Percentiles rank a stretch among this genome's conserved stretches.
phyloP scores from a whole-genome alignment of 2,113 vertebrate genomes.

The Casuarius casuarius region DNA sequence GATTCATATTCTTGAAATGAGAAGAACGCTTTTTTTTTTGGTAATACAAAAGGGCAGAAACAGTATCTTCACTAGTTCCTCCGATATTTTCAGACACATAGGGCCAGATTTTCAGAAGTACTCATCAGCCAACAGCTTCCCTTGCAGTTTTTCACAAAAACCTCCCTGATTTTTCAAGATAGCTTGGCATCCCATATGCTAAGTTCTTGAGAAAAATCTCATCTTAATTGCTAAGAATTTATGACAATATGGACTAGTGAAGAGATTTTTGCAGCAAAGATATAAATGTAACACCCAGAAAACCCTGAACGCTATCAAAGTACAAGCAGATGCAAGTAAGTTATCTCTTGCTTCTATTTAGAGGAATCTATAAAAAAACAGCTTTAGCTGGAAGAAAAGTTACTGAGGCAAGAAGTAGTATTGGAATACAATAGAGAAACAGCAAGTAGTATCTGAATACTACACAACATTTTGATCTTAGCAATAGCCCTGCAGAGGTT shows the following conservation, averaged over 20 bases:
- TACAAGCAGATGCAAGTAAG: slow-evolving; percentile 31
- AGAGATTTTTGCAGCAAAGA: slow-evolving; percentile 30
- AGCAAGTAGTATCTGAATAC: background rate
- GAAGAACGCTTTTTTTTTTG: background rate
- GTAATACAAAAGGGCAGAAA: background rate
- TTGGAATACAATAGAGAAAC: background rate
- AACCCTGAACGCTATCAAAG: slow-evolving; percentile 9
- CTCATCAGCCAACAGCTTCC: slow-evolving; percentile 36
- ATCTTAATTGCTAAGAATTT: slow-evolving; percentile 50
- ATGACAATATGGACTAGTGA: slow-evolving; percentile 51
- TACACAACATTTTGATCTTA: background rate
- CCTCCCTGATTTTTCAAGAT: background rate
- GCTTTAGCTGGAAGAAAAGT: background rate
- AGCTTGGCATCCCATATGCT: slow-evolving; percentile 36
- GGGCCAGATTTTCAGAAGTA: slow-evolving; percentile 10
- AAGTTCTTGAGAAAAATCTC: slow-evolving; percentile 35
- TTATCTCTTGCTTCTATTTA: slow-evolving; percentile 35
- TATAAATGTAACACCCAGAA: slow-evolving; percentile 43
- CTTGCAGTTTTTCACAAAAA: slow-evolving; percentile 21
- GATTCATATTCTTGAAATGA: background rate
- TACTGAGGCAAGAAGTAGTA: background rate
- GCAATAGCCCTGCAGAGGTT: background rate
- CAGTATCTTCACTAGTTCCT: background rate
- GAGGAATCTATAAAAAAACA: background rate
- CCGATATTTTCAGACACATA: slow-evolving; percentile 23